Percentiles rank a stretch among this genome's conserved stretches.
Conservation (phyloP, 2,113 vertebrate species). For the Alligator sinensis region DNA sequence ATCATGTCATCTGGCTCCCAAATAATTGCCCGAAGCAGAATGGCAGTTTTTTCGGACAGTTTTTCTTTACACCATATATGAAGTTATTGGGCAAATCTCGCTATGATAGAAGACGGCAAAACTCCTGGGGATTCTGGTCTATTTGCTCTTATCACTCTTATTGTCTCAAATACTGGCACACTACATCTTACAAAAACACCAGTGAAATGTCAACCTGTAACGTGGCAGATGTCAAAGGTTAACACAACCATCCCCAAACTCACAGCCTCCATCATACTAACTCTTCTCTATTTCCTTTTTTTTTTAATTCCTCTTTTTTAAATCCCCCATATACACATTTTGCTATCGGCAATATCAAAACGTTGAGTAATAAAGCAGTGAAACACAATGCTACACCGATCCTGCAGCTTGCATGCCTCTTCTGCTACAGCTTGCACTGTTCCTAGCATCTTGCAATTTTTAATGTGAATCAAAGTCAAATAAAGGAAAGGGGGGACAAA, state of each 20-base stretch:
- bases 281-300: neutral
- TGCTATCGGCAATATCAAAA: neutral
- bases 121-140: neutral
- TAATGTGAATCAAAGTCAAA: slow-evolving; percentile 8
- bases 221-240: neutral
- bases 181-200: neutral
- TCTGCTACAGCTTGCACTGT: slow-evolving; percentile 8
- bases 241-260: neutral
- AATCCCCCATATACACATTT: neutral
- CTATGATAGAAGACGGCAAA: neutral
- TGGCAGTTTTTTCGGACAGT: neutral
- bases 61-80: neutral
- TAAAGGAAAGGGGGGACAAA: neutral
- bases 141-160: neutral
- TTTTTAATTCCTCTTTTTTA: neutral
- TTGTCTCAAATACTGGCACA: neutral
- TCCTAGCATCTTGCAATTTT: neutral
- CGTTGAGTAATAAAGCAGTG: neutral
- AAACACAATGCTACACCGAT: neutral
- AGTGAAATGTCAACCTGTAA: neutral
- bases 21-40: neutral
- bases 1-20: neutral
- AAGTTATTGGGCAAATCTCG: neutral
- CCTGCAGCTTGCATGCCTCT: neutral
- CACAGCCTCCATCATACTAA: neutral